Evolutionary conservation across 1,140 invertebrate species (phyloP), one percentile per base, ranked within the genome.

Genomic region (Brachystomella parvula): DNA sequence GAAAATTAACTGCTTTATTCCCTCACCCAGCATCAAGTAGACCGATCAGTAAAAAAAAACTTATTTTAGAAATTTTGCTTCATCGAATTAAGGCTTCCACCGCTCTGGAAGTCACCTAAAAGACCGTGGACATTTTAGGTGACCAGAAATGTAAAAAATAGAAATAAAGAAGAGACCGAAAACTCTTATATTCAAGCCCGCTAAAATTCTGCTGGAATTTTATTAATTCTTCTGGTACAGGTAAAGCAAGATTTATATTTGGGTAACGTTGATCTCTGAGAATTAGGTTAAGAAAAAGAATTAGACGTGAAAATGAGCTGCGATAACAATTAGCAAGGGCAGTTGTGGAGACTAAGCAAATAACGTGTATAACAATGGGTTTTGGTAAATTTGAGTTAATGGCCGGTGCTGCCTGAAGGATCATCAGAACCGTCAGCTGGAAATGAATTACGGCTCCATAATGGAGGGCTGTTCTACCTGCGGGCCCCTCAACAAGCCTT

Each of bases 401-500:
- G 65, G 68, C 32, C 39, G 60, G n/a, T n/a, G n/a, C 31, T 19
- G 66, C 68, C 68, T 56, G 61, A 39, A 60, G 68, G 64, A 30
- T 63, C 49, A 53, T 53, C 30, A 28, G 28, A 71, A 69, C 68
- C 71, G 71, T 73, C 71, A 73, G 66, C 66, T 72, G 71, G 68
- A 26, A 60, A 73, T 70, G 66, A 73, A 71, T 73, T 73, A 73
- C 71, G 68, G 71, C 71, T 68, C 64, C 64, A 71, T 73, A 73
- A 73, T 71, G 64, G 69, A 73, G 68, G 71, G 61, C 68, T 58
- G 59, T 6, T 69, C 65, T 63, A 69, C 67, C 66, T 73, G 69
- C 65, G 66, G 67, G 64, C 56, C 24, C 31, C 66, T 68, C 68
- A 72, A 72, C 71, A 72, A 72, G 71, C 63, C n/a, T 59, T 59